These are phyloP conservation scores for Parasteatoda lunata DNA, from an alignment of 2,888 invertebrate genomes.

Conservation along the genomic window DNA sequence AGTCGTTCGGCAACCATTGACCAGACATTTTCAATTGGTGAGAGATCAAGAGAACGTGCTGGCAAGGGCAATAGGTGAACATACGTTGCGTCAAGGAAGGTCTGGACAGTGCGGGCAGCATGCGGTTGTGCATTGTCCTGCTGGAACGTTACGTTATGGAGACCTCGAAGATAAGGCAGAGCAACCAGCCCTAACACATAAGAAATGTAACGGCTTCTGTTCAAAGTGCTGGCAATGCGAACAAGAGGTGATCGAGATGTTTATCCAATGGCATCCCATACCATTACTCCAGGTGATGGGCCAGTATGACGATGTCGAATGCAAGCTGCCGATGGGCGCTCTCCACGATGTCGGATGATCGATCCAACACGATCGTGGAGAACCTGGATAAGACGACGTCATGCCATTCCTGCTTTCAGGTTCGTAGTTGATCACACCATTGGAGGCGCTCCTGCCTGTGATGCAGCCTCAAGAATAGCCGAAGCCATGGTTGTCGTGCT, in stretches of 20 bases:
- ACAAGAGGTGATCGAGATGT: neutral
- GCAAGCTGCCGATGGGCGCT: neutral
- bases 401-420: too few species aligned
- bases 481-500: too few species aligned
- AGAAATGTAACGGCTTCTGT: neutral
- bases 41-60: neutral
- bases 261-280: neutral
- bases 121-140: too few species aligned
- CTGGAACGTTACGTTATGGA: neutral
- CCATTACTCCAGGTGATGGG: neutral
- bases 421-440: too few species aligned
- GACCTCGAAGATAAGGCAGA: neutral
- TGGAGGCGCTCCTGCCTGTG: too few species aligned
- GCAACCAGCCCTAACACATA: neutral
- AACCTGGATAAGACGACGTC: too few species aligned
- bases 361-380: neutral
- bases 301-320: neutral
- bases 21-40: neutral
- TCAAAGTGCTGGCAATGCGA: neutral
- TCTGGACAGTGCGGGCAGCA: too few species aligned
- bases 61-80: neutral
- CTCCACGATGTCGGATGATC: neutral
- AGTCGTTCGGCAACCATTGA: neutral
- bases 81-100: neutral
- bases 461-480: too few species aligned